These are phyloP conservation scores for Aplochiton taeniatus DNA, from an alignment of 2,797 vertebrate species.

Conservation along the genomic window DNA sequence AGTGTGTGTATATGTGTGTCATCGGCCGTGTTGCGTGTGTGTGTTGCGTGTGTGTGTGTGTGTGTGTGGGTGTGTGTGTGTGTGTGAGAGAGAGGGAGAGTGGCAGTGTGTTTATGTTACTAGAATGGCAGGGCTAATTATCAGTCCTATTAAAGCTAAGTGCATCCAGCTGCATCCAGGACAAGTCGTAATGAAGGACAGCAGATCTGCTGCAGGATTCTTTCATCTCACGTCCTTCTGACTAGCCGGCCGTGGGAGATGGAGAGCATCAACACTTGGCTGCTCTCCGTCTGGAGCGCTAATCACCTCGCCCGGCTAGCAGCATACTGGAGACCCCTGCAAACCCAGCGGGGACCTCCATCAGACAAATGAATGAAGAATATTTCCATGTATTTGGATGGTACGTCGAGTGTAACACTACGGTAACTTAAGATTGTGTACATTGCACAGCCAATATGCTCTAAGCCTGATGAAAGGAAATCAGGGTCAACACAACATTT, in stretches of 20 bases:
- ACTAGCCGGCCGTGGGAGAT: too few species aligned
- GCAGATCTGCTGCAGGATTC: conserved; percentile 64
- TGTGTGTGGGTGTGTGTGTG: conserved; percentile 37
- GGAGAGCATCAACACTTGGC: too few species aligned
- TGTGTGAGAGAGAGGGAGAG: conserved; percentile 27
- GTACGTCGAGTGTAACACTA: too few species aligned
- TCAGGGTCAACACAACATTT: background rate
- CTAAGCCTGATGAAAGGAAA: too few species aligned
- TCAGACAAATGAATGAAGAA: too few species aligned
- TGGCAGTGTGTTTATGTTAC: conserved; percentile 74
- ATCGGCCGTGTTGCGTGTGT: conserved; percentile 16
- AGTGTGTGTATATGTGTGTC: conserved; percentile 33
- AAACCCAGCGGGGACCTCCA: too few species aligned
- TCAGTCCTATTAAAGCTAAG: conserved; percentile 81
- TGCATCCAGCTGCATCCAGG: conserved; percentile 77
- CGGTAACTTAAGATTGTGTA: too few species aligned
- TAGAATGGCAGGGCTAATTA: conserved; percentile 78
- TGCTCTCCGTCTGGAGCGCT: too few species aligned
- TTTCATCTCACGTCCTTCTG: conserved; percentile 61
- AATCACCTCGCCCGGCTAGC: too few species aligned
- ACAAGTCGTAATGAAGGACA: conserved; percentile 76
- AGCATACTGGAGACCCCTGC: too few species aligned
- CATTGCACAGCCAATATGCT: too few species aligned
- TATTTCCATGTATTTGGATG: too few species aligned
- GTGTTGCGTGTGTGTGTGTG: conserved; percentile 37